phyloP scores from a whole-genome alignment of 2,113 vertebrate genomes.

The Poecile atricapillus region DNA sequence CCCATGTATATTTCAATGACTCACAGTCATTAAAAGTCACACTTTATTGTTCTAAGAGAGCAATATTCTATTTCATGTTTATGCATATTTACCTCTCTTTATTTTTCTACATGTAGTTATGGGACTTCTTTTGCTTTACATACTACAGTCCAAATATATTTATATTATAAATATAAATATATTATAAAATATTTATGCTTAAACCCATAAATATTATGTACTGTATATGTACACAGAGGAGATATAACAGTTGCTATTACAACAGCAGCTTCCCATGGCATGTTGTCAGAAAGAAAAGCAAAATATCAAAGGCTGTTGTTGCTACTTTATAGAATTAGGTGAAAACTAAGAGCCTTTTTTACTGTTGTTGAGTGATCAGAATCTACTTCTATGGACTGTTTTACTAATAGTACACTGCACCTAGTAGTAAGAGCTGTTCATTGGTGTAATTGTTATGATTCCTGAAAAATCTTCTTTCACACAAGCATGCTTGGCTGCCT shows the following conservation, averaged over 20 bases:
- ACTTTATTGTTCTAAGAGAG: neutral
- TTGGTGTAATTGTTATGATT: neutral
- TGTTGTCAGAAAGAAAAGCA: neutral
- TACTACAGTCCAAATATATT: neutral
- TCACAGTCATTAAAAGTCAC: neutral
- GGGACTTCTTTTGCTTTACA: neutral
- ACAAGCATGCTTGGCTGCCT: neutral
- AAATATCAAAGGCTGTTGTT: neutral
- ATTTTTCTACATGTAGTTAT: neutral
- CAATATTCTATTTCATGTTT: neutral
- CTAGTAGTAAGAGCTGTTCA: neutral
- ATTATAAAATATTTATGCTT: neutral
- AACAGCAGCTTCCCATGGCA: neutral
- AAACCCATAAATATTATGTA: neutral
- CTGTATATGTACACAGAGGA: neutral
- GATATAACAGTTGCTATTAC: neutral
- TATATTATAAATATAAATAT: no score
- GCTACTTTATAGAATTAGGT: neutral
- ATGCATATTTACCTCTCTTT: neutral
- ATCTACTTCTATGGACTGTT: neutral
- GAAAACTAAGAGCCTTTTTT: neutral
- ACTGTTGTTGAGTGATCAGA: neutral
- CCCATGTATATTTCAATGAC: neutral
- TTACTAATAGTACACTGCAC: neutral
- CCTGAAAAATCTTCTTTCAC: neutral